Percentiles rank a stretch among this genome's conserved stretches.
phyloP scores from a whole-genome alignment of 2,888 invertebrate genomes.

The Hedychridium roseum region DNA sequence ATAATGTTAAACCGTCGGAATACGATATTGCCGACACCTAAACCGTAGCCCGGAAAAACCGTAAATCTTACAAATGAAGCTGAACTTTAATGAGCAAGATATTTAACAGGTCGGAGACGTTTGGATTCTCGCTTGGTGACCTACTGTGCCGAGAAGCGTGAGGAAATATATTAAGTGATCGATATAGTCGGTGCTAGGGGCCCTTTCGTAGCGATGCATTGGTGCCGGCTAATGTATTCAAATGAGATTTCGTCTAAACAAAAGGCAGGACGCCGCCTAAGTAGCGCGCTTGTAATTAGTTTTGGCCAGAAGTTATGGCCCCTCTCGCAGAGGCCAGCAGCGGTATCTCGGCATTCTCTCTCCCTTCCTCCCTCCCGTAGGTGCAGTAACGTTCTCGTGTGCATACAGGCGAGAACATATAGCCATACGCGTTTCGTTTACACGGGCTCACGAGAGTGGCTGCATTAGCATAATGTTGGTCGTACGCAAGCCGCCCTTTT shows the following conservation, averaged over 20 bases:
- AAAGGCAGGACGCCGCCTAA: conserved; percentile 44
- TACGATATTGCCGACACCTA: no score
- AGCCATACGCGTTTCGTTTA: conserved; percentile 6
- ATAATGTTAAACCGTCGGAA: no score
- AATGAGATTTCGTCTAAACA: conserved; percentile 50
- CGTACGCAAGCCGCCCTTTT: conserved; percentile 42
- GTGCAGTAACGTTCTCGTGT: conserved; percentile 1
- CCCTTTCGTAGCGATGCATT: no score
- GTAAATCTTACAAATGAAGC: no score
- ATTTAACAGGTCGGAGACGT: no score
- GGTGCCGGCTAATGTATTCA: conserved; percentile 44
- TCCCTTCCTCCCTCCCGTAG: conserved; percentile 15
- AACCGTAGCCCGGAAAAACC: no score
- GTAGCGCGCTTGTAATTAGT: conserved; percentile 52
- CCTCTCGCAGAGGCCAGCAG: no score
- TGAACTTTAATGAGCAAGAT: no score
- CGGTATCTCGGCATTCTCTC: conserved; percentile 8
- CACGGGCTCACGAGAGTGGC: conserved; percentile 15
- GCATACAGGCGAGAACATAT: background rate
- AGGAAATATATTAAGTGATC: no score
- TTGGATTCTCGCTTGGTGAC: no score
- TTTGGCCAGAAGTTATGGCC: conserved; percentile 49
- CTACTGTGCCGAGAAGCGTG: no score
- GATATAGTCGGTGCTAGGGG: no score
- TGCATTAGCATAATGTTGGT: conserved; percentile 50